Evolutionary conservation across 2,113 vertebrate species (phyloP), one percentile per base, ranked within the genome.

Genomic region (Petromus typicus): DNA sequence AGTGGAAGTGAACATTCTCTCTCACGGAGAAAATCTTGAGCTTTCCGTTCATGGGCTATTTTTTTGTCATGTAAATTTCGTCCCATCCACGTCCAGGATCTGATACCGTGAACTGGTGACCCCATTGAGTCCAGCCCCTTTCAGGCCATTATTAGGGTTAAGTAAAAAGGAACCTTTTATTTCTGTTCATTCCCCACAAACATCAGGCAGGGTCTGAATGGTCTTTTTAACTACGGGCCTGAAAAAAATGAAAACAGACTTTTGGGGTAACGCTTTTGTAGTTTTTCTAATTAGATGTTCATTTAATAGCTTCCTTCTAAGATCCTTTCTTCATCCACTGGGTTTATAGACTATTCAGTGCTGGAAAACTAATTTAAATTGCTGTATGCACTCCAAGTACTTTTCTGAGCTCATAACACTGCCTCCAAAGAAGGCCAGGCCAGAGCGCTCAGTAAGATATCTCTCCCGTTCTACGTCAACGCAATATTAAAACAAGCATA

Each of bases 291-390:
- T 86, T 32, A 83, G 71, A 61, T 34, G 30, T 16, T 79, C 76
- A 87, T 85, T 93, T 37, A 79, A 86, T 32, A 82, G 57, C 61
- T 94, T 94, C 87, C 32, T 94, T 51, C 81, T 18, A 79, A 80
- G 78, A 61, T 85, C 64, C 40, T 48, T 89, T 57, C 69, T 79
- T 90, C 22, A 66, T 27, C 37, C 30, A 34, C 18, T 59, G 76
- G 66, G 32, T 64, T 67, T 22, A 81, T 20, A 25, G 56, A n/a
- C 66, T 69, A 69, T 43, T 92, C 71, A 64, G 57, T 90, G 66
- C 57, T 67, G 75, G 54, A 71, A 69, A 90, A 37, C 64, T 45
- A 93, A 78, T 56, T 32, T 45, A 16, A 63, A 48, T 6, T 30
- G 37, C 61, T 34, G 48, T 20, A 6, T 20, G 13, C 1, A 23